A percentile compares a stretch with the other conserved stretches of the same genome.
phyloP scores from a whole-genome alignment of 2,113 vertebrate species.

The Oncorhynchus keta region DNA sequence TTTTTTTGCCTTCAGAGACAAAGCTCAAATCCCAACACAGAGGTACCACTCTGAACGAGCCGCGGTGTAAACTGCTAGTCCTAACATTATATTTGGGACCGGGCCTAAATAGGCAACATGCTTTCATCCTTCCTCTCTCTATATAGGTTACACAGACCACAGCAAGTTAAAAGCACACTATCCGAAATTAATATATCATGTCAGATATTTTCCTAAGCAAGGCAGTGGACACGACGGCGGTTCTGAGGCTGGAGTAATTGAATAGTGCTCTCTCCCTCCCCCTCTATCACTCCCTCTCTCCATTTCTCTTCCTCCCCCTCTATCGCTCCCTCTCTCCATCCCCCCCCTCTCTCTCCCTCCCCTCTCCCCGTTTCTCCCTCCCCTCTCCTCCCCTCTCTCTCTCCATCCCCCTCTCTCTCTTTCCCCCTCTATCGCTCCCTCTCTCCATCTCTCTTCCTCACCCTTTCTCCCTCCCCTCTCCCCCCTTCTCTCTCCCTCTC shows the following conservation, averaged over 20 bases:
- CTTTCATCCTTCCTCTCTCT: constrained; percentile 48
- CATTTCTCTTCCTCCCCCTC: not conserved
- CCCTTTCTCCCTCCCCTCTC: not conserved
- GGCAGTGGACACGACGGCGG: not conserved
- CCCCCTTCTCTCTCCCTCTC: not conserved
- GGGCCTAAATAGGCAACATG: constrained; percentile 54
- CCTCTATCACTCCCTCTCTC: not conserved
- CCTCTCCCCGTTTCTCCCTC: not conserved
- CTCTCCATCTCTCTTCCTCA: constrained; percentile 8
- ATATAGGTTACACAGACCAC: constrained; percentile 30
- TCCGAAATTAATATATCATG: constrained; percentile 39
- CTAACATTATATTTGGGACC: constrained; percentile 53
- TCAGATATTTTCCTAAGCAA: not conserved
- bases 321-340: constrained; percentile 28
- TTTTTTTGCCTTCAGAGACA: constrained; percentile 51
- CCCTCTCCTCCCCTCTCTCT: not conserved
- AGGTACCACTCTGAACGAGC: constrained; percentile 57
- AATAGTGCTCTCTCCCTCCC: not conserved
- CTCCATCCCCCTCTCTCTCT: not conserved
- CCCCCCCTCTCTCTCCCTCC: not conserved
- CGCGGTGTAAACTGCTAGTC: constrained; percentile 56
- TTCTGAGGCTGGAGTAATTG: not conserved
- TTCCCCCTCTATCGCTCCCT: not conserved
- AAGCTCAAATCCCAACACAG: constrained; percentile 64
- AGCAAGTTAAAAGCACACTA: constrained; percentile 41